phyloP scores from a whole-genome alignment of 2,888 invertebrate genomes.

The Orchesellides sinensis region DNA sequence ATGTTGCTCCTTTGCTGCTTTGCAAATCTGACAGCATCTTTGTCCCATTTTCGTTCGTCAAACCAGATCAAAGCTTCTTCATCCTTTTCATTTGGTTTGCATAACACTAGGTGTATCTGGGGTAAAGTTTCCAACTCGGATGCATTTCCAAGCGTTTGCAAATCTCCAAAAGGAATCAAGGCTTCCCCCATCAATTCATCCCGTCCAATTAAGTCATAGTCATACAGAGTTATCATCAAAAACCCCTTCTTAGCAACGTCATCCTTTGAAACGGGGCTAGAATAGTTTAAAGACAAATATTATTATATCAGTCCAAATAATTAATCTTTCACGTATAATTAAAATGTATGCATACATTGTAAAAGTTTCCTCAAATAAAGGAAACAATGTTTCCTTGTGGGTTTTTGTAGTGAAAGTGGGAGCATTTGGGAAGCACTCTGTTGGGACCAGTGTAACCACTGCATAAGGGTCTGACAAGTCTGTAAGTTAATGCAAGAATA shows the following conservation, averaged over 20 bases:
- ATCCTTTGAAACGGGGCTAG: conserved; percentile 7
- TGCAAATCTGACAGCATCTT: conserved; percentile 77
- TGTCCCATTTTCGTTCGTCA: conserved; percentile 76
- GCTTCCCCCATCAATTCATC: conserved; percentile 62
- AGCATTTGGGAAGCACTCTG: conserved; percentile 77
- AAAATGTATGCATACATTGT: conserved; percentile 78
- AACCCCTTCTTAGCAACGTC: conserved; percentile 37
- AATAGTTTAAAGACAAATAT: background rate
- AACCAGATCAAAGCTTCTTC: conserved; percentile 76
- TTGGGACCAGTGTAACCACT: conserved; percentile 78
- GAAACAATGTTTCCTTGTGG: conserved; percentile 79
- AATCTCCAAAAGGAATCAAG: conserved; percentile 16
- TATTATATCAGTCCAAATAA: background rate
- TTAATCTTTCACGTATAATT: background rate
- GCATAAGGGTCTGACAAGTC: conserved; percentile 79
- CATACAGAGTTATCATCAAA: conserved; percentile 41
- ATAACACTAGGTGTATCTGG: conserved; percentile 46
- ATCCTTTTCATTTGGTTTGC: conserved; percentile 36
- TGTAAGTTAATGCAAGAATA: conserved; percentile 70
- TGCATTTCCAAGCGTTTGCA: background rate
- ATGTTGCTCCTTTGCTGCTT: conserved; percentile 74
- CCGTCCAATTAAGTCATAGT: conserved; percentile 51
- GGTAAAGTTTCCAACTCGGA: background rate
- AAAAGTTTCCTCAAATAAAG: conserved; percentile 80
- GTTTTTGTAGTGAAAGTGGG: conserved; percentile 77